Evolutionary conservation across 2,888 invertebrate species (phyloP), one percentile per base, ranked within the genome.

Genomic region (Heteromurus nitidus): DNA sequence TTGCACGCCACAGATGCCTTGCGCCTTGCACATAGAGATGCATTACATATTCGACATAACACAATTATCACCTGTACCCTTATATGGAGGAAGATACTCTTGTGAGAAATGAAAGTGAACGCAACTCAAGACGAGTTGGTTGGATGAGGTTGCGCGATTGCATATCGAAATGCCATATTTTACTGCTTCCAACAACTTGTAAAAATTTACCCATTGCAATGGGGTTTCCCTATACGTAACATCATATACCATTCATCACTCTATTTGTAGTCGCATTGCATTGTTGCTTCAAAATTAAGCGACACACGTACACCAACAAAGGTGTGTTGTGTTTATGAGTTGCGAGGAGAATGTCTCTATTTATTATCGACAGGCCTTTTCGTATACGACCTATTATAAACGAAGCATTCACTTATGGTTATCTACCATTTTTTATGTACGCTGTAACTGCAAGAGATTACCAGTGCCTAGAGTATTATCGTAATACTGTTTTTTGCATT

Each of bases 61-160:
- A 50, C 18, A 7, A 50, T n/a, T 5, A 50, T n/a, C 50, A 55
- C 58, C 44, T 3, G 68, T 60, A 77, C 77, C 79, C 79, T 79
- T 79, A 55, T 70, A 72, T 79, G 70, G 79, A 55, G 24, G 65
- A 65, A 79, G 70, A 72, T 72, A 42, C 70, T 36, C 70, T 36
- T 28, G 55, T 69, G 79, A 72, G 79, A 79, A 79, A 79, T 79
- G 79, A 79, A 79, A 79, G 79, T 79, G 79, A 79, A 72, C 79
- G 79, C 79, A 65, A 79, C 70, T n/a, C n/a, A n/a, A 72, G 62
- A 76, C 68, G 20, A 53, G 50, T 69, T 60, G 58, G 60, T 55
- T 55, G 24, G 64, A 60, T 68, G 50, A 20, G 58, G 47, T 44
- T n/a, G n/a, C n/a, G 60, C 44, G 69, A 77, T 64, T 47, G n/a